Evolutionary conservation across 2,113 vertebrate genomes (phyloP).

Genomic region (Trogon surrucura): DNA sequence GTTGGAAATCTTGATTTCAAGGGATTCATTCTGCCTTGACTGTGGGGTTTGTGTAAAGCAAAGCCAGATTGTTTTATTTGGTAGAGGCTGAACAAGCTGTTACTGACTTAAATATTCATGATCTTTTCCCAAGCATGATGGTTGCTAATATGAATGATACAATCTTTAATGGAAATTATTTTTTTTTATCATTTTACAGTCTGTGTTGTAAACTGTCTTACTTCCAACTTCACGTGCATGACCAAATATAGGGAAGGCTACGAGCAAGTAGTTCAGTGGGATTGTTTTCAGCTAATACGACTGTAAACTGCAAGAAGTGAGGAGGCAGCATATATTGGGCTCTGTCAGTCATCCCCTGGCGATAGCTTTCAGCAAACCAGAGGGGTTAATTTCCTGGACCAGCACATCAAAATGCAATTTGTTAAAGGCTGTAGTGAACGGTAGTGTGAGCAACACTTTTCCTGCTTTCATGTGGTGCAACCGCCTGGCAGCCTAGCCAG

Average conservation of each 20-base stretch:
- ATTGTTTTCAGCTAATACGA: background rate
- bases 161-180: background rate
- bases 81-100: conserved; percentile 14
- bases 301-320: background rate
- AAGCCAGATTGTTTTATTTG: conserved; percentile 50
- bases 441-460: background rate
- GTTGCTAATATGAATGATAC: background rate
- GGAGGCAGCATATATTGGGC: background rate
- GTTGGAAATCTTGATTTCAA: background rate
- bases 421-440: background rate
- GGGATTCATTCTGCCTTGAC: conserved; percentile 35
- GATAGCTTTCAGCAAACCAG: background rate
- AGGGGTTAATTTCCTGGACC: background rate
- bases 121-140: conserved; percentile 2
- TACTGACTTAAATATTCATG: conserved; percentile 22
- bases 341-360: background rate
- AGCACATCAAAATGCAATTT: background rate
- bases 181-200: background rate
- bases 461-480: background rate
- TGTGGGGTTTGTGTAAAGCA: conserved; percentile 32
- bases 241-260: background rate
- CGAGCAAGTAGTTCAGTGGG: background rate
- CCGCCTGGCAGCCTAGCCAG: background rate
- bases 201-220: background rate
- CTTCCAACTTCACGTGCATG: background rate